Percentiles rank a stretch among this genome's conserved stretches.
Conservation (phyloP, 2,113 vertebrate species). For the Myotis lucifugus region DNA sequence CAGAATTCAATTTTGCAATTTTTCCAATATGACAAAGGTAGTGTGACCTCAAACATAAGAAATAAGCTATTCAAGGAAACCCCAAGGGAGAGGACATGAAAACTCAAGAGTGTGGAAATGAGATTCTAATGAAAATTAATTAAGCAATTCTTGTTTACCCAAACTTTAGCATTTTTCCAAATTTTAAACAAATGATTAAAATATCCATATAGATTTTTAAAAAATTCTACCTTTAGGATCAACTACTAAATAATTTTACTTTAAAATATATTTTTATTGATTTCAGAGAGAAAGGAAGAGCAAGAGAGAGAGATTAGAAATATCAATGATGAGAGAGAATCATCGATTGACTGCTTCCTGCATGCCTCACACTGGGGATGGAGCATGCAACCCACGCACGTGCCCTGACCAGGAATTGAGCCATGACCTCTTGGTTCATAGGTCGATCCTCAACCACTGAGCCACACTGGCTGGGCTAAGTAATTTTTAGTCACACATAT, state of each 20-base stretch:
- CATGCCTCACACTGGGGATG: too few relatives aligned
- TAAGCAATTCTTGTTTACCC: background rate
- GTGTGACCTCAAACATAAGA: background rate
- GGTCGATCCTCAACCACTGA: too few relatives aligned
- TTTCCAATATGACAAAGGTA: background rate
- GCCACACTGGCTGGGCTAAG: background rate
- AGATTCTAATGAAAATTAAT: background rate
- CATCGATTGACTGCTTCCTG: too few relatives aligned
- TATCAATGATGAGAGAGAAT: too few relatives aligned
- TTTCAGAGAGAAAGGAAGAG: too few relatives aligned
- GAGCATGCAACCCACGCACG: too few relatives aligned
- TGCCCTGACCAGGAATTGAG: too few relatives aligned
- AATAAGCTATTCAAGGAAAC: background rate
- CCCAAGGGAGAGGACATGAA: background rate
- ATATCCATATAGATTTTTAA: background rate
- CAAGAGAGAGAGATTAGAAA: too few relatives aligned
- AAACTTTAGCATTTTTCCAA: background rate
- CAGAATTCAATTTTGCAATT: background rate
- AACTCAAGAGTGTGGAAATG: background rate
- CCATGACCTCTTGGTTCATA: too few relatives aligned
- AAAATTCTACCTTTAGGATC: background rate
- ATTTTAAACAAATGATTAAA: background rate
- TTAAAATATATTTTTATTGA: too few relatives aligned
- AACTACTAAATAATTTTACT: background rate
- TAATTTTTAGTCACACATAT: background rate